Evolutionary conservation across 1,140 invertebrate genomes (phyloP).

Genomic region (Eubasilissa regina): DNA sequence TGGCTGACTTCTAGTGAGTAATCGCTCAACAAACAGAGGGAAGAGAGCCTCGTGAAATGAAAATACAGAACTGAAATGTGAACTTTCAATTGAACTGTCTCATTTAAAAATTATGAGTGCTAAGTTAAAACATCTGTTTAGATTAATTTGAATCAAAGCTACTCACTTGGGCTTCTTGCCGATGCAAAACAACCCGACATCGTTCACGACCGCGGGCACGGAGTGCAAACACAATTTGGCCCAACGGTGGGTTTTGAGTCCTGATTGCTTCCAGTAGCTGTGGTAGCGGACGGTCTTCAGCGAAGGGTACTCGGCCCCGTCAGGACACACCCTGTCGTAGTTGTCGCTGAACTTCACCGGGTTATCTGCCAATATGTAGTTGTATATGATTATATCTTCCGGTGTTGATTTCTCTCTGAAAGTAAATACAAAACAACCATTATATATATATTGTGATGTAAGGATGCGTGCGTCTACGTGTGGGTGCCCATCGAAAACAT

Average conservation of each 20-base stretch:
- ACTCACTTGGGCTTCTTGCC: conserved; percentile 71
- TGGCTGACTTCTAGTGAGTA: too few relatives aligned
- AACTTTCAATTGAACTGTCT: too few relatives aligned
- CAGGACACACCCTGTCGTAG: conserved; percentile 64
- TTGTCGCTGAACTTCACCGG: conserved; percentile 67
- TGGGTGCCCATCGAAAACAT: too few relatives aligned
- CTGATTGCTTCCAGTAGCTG: conserved; percentile 67
- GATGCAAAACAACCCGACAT: conserved; percentile 65
- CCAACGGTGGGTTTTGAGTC: conserved; percentile 69
- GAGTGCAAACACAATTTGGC: conserved; percentile 69
- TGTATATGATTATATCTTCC: conserved; percentile 66
- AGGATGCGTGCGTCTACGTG: too few relatives aligned
- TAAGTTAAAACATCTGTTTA: too few relatives aligned
- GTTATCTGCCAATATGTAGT: conserved; percentile 68
- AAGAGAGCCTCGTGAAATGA: too few relatives aligned
- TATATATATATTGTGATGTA: too few relatives aligned
- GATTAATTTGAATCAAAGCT: background rate
- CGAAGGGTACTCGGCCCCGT: conserved; percentile 67
- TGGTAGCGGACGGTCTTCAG: conserved; percentile 73
- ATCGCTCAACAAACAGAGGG: too few relatives aligned
- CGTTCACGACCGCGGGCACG: conserved; percentile 72
- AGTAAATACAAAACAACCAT: too few relatives aligned
- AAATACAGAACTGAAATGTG: too few relatives aligned
- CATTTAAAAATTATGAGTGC: too few relatives aligned
- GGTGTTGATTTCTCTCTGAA: background rate